A percentile compares a stretch with the other conserved stretches of the same genome.
Conservation (phyloP, 2,113 vertebrate genomes). For the Hirundichthys speculiger region DNA sequence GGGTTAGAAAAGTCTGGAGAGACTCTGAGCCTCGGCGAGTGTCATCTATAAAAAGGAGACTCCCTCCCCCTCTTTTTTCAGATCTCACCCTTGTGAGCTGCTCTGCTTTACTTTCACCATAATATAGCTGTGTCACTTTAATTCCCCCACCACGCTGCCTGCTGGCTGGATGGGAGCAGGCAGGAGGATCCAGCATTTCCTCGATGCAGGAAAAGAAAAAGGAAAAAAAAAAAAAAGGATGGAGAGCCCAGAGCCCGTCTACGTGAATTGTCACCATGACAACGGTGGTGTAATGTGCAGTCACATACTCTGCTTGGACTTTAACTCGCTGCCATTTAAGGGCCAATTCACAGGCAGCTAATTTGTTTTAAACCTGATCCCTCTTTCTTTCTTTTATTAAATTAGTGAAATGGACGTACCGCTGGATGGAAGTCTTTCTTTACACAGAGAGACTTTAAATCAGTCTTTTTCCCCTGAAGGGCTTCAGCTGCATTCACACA, state of each 20-base stretch:
- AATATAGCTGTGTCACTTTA: constrained; percentile 72
- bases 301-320: constrained; percentile 32
- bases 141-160: constrained; percentile 43
- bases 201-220: constrained; percentile 18
- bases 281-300: constrained; percentile 15
- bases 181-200: constrained; percentile 48
- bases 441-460: not conserved
- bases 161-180: constrained; percentile 30
- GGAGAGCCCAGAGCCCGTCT: constrained; percentile 12
- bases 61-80: constrained; percentile 47
- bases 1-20: constrained; percentile 21
- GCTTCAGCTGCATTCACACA: no score
- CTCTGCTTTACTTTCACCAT: constrained; percentile 67
- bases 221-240: constrained; percentile 13
- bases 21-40: constrained; percentile 15
- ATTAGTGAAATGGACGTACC: no score
- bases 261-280: constrained; percentile 45
- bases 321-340: constrained; percentile 26
- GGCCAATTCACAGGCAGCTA: constrained; percentile 7
- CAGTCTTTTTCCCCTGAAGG: no score
- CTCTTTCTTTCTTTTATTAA: not conserved
- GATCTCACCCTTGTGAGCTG: constrained; percentile 67
- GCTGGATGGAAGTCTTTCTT: constrained; percentile 61
- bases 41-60: constrained; percentile 52
- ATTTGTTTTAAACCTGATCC: constrained; percentile 25